Percentiles rank a stretch among this genome's conserved stretches.
Conservation (phyloP, 2,113 vertebrate genomes). For the Sylvia atricapilla region DNA sequence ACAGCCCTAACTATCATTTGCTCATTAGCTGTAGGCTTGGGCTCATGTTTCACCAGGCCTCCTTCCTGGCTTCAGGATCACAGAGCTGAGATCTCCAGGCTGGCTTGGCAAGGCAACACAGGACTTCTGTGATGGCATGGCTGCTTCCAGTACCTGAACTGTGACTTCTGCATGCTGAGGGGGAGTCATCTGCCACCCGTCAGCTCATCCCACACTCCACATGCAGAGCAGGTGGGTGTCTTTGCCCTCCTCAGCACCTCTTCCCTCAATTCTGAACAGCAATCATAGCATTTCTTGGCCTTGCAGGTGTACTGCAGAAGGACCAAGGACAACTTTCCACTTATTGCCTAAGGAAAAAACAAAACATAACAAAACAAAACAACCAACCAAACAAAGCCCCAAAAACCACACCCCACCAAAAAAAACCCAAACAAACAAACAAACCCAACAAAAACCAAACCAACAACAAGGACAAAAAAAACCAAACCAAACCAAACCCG, state of each 20-base stretch:
- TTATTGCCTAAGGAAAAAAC: rapidly evolving
- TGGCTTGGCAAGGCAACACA: not conserved
- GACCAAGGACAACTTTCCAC: not conserved
- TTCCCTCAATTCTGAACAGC: not conserved
- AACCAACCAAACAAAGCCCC: no score
- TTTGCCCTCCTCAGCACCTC: not conserved
- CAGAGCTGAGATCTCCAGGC: not conserved
- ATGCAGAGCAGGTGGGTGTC: not conserved
- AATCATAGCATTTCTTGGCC: not conserved
- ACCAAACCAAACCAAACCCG: no score
- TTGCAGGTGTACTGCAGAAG: not conserved
- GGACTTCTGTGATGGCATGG: not conserved
- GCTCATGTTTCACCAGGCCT: not conserved
- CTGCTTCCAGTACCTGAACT: not conserved
- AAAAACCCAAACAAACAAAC: no score
- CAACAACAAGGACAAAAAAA: no score
- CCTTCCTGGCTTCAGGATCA: not conserved
- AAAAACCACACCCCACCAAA: no score
- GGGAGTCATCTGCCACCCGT: not conserved
- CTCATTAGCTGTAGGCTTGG: not conserved
- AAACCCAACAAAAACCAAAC: no score
- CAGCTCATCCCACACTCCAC: not conserved
- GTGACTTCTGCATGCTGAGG: not conserved
- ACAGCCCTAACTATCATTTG: not conserved
- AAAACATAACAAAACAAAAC: no score